Evolutionary conservation across 2,888 invertebrate genomes (phyloP).

Genomic region (Drosophila stalkeri): DNA sequence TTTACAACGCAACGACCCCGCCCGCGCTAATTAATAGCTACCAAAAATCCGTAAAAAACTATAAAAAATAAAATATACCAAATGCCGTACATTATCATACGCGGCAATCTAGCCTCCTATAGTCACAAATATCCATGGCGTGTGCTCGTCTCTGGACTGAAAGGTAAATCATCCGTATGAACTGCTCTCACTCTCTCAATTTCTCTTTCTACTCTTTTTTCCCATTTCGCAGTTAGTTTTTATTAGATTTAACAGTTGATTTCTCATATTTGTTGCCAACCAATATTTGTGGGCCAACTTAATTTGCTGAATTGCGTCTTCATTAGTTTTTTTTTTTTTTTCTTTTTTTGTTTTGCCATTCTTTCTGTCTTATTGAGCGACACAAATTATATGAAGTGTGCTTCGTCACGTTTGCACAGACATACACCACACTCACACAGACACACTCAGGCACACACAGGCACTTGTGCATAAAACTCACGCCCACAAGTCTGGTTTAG

Average conservation of each 20-base stretch:
- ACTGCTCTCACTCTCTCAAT: constrained; percentile 4
- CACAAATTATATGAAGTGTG: constrained; percentile 67
- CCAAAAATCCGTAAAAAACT: constrained; percentile 30
- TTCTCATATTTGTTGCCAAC: constrained; percentile 24
- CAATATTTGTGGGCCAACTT: constrained; percentile 20
- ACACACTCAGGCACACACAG: background rate
- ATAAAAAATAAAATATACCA: constrained; percentile 52
- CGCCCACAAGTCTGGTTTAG: constrained; percentile 47
- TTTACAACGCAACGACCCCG: constrained; percentile 41
- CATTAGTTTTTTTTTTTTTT: constrained; percentile 22
- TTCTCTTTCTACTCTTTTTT: background rate
- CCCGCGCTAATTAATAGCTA: constrained; percentile 56
- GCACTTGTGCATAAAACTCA: constrained; percentile 22
- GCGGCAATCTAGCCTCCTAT: constrained; percentile 94
- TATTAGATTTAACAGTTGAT: constrained; percentile 32
- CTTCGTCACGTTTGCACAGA: constrained; percentile 34
- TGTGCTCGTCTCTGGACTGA: constrained; percentile 93
- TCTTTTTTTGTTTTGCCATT: constrained; percentile 22
- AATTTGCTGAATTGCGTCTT: constrained; percentile 31
- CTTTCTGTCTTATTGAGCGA: constrained; percentile 55
- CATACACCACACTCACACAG: constrained; percentile 14
- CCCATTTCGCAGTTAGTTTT: constrained; percentile 6
- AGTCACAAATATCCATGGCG: constrained; percentile 95
- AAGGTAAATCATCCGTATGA: constrained; percentile 87
- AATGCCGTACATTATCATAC: constrained; percentile 96